Conservation (phyloP, 1,140 invertebrate species). For the Cephus cinctus region DNA sequence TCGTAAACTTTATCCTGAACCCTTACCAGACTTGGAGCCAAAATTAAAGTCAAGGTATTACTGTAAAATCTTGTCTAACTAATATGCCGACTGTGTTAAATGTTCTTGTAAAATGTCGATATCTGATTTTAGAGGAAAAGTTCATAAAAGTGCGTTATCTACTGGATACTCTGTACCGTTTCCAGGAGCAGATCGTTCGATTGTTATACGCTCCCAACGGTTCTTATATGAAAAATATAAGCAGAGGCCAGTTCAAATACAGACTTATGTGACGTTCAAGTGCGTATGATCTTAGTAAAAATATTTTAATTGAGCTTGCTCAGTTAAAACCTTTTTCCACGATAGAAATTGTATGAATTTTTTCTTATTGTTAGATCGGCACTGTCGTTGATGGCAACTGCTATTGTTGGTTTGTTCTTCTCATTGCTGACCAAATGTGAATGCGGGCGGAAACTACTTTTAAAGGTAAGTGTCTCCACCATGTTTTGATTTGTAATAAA, state of each 20-base stretch:
- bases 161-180: slow-evolving; percentile 77
- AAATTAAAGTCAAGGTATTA: slow-evolving; percentile 58
- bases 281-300: slow-evolving; percentile 24
- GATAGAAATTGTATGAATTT: slow-evolving; percentile 7
- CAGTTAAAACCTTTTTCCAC: not conserved
- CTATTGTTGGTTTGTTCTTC: slow-evolving; percentile 64
- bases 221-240: slow-evolving; percentile 68
- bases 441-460: slow-evolving; percentile 64
- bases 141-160: slow-evolving; percentile 65
- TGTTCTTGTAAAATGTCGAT: slow-evolving; percentile 23
- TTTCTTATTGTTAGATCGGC: slow-evolving; percentile 41
- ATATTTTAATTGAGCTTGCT: not conserved
- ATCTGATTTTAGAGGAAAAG: slow-evolving; percentile 51
- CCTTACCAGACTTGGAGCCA: slow-evolving; percentile 64
- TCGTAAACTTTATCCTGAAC: slow-evolving; percentile 64
- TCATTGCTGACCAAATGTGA: slow-evolving; percentile 65
- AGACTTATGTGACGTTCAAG: slow-evolving; percentile 62
- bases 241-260: slow-evolving; percentile 69
- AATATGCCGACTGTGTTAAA: too few relatives aligned
- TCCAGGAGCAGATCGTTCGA: slow-evolving; percentile 75
- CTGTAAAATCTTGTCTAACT: not conserved
- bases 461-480: slow-evolving; percentile 59
- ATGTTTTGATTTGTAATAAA: too few relatives aligned
- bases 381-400: slow-evolving; percentile 49
- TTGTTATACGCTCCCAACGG: slow-evolving; percentile 75